These are phyloP conservation scores for Neosilurus hyrtlii DNA, from an alignment of 2,797 vertebrate genomes.

Conservation along the genomic window DNA sequence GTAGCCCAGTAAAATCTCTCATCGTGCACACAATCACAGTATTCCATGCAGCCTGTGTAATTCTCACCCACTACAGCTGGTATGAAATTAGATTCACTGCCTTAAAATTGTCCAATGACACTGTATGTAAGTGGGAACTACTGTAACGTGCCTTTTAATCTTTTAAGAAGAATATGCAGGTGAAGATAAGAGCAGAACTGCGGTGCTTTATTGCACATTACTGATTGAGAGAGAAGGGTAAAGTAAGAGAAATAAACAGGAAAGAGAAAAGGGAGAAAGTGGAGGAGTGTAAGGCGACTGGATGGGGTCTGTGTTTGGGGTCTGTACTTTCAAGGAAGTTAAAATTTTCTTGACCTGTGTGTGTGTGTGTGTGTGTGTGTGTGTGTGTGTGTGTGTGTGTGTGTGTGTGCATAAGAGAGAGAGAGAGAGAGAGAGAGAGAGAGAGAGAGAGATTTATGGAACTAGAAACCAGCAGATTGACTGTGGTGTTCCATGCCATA, in stretches of 20 bases:
- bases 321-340: slow-evolving; percentile 6
- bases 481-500: slow-evolving; percentile 38
- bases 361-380: slow-evolving; percentile 47
- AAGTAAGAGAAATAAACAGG: slow-evolving; percentile 11
- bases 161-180: slow-evolving; percentile 35
- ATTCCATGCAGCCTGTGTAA: not conserved
- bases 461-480: slow-evolving; percentile 44
- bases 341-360: slow-evolving; percentile 26
- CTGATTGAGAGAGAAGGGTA: slow-evolving; percentile 6
- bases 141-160: slow-evolving; percentile 38
- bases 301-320: not conserved
- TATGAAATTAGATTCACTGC: slow-evolving; percentile 8
- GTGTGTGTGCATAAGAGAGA: no score
- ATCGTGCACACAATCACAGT: not conserved
- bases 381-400: no score
- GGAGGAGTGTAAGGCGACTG: not conserved
- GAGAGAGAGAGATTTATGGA: slow-evolving; percentile 43
- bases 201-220: slow-evolving; percentile 48
- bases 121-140: slow-evolving; percentile 31
- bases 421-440: slow-evolving; percentile 14
- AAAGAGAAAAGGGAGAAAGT: not conserved
- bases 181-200: slow-evolving; percentile 42
- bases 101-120: slow-evolving; percentile 6
- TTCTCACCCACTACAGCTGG: not conserved
- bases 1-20: no score